phyloP scores from a whole-genome alignment of 2,888 invertebrate species.

The Ceriagrion tenellum region DNA sequence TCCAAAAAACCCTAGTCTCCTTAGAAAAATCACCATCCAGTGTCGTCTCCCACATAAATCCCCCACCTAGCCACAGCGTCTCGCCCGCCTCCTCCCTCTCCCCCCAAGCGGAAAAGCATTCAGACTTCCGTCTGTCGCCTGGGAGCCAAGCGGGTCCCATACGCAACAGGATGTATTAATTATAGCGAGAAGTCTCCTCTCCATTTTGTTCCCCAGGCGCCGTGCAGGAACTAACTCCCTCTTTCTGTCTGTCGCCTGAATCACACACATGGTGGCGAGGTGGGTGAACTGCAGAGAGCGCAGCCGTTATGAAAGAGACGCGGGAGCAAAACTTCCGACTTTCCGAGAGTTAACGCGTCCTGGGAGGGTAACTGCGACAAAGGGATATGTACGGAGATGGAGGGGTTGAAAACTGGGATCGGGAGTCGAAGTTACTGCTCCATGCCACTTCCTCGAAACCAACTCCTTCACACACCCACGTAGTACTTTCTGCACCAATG shows the following conservation, averaged over 20 bases:
- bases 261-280: not conserved
- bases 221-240: not conserved
- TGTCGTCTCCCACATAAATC: not conserved
- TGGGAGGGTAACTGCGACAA: not conserved
- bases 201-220: not conserved
- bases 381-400: not conserved
- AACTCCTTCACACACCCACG: not conserved
- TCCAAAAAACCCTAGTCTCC: too few relatives aligned
- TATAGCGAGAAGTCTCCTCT: not conserved
- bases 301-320: not conserved
- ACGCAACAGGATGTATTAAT: conserved; percentile 5
- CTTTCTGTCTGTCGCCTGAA: not conserved
- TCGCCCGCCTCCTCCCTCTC: not conserved
- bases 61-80: not conserved
- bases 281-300: not conserved
- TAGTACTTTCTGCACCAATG: too few relatives aligned
- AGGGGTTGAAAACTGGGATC: not conserved
- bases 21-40: not conserved
- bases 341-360: not conserved
- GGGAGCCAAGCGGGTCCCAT: not conserved
- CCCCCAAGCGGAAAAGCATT: not conserved
- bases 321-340: conserved; percentile 9
- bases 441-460: not conserved
- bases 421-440: not conserved
- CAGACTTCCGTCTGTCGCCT: not conserved